Conservation (phyloP, 2,888 invertebrate species). For the Hedya salicella region DNA sequence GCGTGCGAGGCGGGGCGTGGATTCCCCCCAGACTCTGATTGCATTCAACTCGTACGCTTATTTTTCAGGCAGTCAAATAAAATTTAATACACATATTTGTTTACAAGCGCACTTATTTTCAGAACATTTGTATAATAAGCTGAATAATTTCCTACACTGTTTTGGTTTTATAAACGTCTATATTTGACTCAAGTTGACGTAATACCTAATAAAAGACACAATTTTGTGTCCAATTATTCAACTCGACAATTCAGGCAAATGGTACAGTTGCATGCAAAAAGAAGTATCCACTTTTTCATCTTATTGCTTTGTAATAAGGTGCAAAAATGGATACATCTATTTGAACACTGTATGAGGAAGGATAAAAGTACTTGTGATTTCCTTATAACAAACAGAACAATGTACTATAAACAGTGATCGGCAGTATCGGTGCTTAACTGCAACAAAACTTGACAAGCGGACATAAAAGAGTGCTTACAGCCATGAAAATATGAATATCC, state of each 20-base stretch:
- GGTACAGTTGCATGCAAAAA: neutral
- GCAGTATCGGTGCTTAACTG: too few species aligned
- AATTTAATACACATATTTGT: too few species aligned
- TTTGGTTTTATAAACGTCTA: neutral
- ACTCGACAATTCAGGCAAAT: neutral
- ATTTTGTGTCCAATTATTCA: neutral
- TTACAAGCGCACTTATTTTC: too few species aligned
- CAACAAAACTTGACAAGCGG: too few species aligned
- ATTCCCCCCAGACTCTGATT: too few species aligned
- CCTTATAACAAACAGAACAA: neutral
- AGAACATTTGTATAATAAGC: neutral
- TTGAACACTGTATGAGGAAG: neutral
- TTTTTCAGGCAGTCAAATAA: too few species aligned
- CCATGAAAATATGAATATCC: too few species aligned
- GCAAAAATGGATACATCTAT: too few species aligned
- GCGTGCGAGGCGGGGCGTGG: too few species aligned
- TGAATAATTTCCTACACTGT: neutral
- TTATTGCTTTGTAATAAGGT: neutral
- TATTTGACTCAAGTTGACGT: neutral
- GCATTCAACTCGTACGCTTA: too few species aligned
- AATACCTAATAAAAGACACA: conserved; percentile 7
- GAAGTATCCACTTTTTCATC: neutral
- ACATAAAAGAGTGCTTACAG: too few species aligned
- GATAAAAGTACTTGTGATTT: neutral
- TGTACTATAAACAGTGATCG: neutral